Percentiles rank a stretch among this genome's conserved stretches.
Evolutionary conservation across 2,113 vertebrate genomes (phyloP).

Genomic region (Rhizomys pruinosus): DNA sequence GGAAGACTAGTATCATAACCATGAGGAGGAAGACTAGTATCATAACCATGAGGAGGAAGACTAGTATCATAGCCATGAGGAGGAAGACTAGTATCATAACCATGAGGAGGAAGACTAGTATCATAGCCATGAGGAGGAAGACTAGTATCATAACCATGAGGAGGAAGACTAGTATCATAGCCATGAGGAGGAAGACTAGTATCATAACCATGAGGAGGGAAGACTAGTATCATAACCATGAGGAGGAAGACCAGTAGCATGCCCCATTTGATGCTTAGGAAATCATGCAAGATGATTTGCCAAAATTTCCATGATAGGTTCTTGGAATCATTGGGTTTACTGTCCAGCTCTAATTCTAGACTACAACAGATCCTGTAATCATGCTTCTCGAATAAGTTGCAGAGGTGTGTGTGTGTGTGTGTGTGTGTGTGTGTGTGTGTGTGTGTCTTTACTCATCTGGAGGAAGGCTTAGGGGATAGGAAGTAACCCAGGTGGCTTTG

Average conservation of each 20-base stretch:
- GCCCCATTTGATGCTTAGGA: neutral
- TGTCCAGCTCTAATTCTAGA: neutral
- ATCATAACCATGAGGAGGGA: neutral
- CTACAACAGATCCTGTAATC: neutral
- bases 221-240: neutral
- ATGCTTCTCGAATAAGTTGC: no score
- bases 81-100: neutral
- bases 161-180: neutral
- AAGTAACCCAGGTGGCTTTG: neutral
- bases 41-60: no score
- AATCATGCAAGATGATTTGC: neutral
- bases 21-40: no score
- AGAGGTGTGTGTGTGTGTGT: neutral
- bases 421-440: neutral
- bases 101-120: neutral
- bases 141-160: neutral
- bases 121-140: neutral
- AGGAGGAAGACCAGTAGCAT: neutral
- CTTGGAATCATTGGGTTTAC: neutral
- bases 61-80: neutral
- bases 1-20: no score
- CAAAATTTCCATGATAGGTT: neutral
- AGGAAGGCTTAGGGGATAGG: neutral
- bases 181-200: neutral
- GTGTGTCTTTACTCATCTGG: neutral